These are phyloP conservation scores for Lycaon pictus DNA, from an alignment of 2,113 vertebrate genomes.

Conservation along the genomic window DNA sequence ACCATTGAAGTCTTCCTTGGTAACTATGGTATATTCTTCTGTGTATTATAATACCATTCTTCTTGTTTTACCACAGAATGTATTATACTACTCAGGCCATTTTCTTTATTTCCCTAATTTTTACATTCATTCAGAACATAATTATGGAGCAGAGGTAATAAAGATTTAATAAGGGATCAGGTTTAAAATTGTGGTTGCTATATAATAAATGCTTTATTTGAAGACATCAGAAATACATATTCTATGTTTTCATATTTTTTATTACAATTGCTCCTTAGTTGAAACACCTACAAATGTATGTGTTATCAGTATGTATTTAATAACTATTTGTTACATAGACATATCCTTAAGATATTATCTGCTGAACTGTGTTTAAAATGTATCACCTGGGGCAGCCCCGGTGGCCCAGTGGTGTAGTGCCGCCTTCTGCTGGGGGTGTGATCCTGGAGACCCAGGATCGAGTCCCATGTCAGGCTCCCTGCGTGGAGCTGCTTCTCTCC, in stretches of 20 bases:
- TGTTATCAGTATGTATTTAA: neutral
- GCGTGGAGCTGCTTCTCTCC: no score
- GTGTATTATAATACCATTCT: neutral
- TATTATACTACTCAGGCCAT: neutral
- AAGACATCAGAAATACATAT: neutral
- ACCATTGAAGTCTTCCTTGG: neutral
- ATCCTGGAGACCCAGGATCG: no score
- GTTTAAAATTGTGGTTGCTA: neutral
- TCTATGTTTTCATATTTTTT: neutral
- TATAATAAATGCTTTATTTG: neutral
- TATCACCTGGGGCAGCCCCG: neutral
- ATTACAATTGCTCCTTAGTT: neutral
- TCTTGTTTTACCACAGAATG: neutral
- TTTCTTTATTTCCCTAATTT: neutral
- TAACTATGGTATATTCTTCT: neutral
- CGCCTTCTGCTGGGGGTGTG: no score
- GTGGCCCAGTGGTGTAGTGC: no score
- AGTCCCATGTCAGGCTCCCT: no score
- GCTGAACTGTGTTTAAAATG: neutral
- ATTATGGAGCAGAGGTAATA: neutral
- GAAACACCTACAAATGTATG: neutral
- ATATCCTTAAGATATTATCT: neutral
- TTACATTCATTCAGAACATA: neutral
- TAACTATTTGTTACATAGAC: constrained; percentile 19
- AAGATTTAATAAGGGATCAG: constrained; percentile 16